A percentile compares a stretch with the other conserved stretches of the same genome.
phyloP scores from a whole-genome alignment of 1,140 invertebrate species.

The Drosophila bifasciata region DNA sequence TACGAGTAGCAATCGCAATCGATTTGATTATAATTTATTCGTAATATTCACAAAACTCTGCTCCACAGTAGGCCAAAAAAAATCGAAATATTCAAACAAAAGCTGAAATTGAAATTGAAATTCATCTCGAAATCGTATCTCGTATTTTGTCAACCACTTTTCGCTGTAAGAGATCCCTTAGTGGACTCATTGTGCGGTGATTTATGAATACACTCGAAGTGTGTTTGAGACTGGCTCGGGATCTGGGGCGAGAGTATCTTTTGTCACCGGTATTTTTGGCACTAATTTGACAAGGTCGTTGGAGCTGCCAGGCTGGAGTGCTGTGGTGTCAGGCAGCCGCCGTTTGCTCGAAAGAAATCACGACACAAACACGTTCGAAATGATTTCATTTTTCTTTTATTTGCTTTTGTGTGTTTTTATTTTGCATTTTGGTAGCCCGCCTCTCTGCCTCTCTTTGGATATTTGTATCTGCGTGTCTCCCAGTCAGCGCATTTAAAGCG shows the following conservation, averaged over 20 bases:
- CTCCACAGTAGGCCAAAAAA: background rate
- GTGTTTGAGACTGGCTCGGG: too few relatives aligned
- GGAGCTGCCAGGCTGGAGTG: slow-evolving; percentile 9
- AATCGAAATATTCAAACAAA: slow-evolving; percentile 17
- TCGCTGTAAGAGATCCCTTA: slow-evolving; percentile 46
- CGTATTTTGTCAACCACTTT: slow-evolving; percentile 29
- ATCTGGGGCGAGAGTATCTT: slow-evolving; percentile 24
- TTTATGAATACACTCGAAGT: slow-evolving; percentile 37
- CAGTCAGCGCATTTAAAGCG: slow-evolving; percentile 35
- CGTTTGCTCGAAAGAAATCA: slow-evolving; percentile 40
- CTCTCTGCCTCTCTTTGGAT: slow-evolving; percentile 3
- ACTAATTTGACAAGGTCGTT: slow-evolving; percentile 79
- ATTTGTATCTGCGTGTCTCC: background rate
- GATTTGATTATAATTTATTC: slow-evolving; percentile 1
- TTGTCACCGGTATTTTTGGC: slow-evolving; percentile 69
- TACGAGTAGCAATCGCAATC: slow-evolving; percentile 11
- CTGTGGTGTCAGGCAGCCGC: slow-evolving; percentile 23
- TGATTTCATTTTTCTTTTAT: slow-evolving; percentile 42
- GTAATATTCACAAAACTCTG: background rate
- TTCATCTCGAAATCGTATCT: slow-evolving; percentile 18
- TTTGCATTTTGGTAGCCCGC: slow-evolving; percentile 48
- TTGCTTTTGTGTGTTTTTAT: slow-evolving; percentile 33
- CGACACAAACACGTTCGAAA: slow-evolving; percentile 37
- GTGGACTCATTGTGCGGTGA: slow-evolving; percentile 47
- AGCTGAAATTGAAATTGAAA: slow-evolving; percentile 35